Percentiles rank a stretch among this genome's conserved stretches.
Evolutionary conservation across 2,113 vertebrate genomes (phyloP).

Genomic region (Pelusios castaneus): DNA sequence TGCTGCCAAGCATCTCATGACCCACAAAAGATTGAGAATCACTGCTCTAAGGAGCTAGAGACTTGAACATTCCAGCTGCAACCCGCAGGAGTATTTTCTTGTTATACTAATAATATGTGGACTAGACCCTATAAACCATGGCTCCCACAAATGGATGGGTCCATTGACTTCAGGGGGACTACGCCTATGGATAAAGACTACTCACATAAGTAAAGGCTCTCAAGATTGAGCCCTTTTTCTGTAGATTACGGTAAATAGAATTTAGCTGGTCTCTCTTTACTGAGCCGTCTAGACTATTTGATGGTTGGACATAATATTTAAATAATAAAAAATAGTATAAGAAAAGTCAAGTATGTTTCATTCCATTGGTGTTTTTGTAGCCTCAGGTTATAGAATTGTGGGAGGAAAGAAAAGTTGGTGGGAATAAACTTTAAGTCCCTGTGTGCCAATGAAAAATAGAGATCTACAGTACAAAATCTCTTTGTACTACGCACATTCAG

Average conservation of each 20-base stretch:
- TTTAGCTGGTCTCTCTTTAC: neutral
- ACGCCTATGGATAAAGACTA: neutral
- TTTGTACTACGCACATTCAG: neutral
- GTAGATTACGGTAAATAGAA: neutral
- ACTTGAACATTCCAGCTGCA: neutral
- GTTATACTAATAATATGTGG: neutral
- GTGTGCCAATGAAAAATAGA: neutral
- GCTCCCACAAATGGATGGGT: neutral
- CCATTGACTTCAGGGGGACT: neutral
- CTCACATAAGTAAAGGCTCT: neutral
- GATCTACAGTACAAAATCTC: neutral
- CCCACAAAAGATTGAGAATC: no score
- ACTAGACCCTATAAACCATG: neutral
- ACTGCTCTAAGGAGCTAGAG: no score
- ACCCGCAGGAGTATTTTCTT: neutral
- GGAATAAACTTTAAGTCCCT: neutral
- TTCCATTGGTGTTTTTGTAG: neutral
- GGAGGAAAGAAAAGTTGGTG: neutral
- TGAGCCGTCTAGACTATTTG: neutral
- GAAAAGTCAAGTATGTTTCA: neutral
- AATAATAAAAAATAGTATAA: neutral
- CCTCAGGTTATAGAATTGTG: neutral
- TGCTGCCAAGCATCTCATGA: no score
- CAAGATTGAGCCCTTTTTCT: neutral
- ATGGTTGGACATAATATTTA: neutral